phyloP scores from a whole-genome alignment of 2,113 vertebrate species.

The Aptenodytes forsteri region DNA sequence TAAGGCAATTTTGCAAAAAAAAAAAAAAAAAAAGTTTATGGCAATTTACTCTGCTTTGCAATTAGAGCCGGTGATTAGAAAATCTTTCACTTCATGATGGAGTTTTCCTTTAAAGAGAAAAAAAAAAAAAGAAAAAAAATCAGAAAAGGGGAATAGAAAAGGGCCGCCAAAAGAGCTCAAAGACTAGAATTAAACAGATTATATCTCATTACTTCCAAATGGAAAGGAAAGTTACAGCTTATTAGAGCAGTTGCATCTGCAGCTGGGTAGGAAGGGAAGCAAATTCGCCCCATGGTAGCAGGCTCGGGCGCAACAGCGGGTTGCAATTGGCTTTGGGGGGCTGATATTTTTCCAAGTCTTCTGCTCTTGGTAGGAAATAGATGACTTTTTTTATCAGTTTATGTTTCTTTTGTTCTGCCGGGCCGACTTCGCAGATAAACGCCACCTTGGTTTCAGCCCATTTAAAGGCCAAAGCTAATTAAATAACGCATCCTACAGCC shows the following conservation, averaged over 20 bases:
- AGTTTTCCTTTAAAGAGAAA: slow-evolving; percentile 49
- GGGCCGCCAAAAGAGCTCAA: slow-evolving; percentile 64
- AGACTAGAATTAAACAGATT: slow-evolving; percentile 75
- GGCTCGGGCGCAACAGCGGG: not conserved
- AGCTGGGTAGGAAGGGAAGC: slow-evolving; percentile 53
- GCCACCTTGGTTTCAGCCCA: not conserved
- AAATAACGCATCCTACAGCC: not conserved
- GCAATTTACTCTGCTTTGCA: slow-evolving; percentile 67
- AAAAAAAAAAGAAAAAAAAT: not conserved
- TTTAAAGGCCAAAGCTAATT: slow-evolving; percentile 31
- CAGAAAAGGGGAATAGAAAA: slow-evolving; percentile 45
- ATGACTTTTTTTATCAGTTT: not conserved
- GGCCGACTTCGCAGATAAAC: not conserved
- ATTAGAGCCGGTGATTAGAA: slow-evolving; percentile 69
- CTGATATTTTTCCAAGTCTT: not conserved
- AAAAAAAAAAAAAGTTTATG: not conserved
- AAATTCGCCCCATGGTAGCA: not conserved
- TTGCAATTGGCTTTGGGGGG: not conserved
- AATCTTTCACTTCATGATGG: slow-evolving; percentile 26
- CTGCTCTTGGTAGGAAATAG: not conserved
- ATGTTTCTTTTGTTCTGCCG: not conserved
- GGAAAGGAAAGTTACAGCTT: slow-evolving; percentile 53
- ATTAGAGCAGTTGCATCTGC: slow-evolving; percentile 61
- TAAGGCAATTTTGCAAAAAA: slow-evolving; percentile 17
- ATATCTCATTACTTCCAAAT: slow-evolving; percentile 74